Percentiles rank a stretch among this genome's conserved stretches.
phyloP scores from a whole-genome alignment of 1,140 invertebrate genomes.

The Thaumatotibia leucotreta region DNA sequence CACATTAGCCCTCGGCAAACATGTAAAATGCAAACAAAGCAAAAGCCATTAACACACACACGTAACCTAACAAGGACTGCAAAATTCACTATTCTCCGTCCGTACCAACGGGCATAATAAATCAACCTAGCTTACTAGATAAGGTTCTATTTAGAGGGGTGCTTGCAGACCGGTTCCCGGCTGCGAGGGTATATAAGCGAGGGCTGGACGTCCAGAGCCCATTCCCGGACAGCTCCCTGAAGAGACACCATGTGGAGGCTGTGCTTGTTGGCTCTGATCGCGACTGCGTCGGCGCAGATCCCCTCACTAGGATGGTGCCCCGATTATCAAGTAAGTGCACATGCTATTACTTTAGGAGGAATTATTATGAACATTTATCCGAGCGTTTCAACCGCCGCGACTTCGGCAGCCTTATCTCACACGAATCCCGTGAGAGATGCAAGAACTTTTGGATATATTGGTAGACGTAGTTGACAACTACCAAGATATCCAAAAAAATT shows the following conservation, averaged over 20 bases:
- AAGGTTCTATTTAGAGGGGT: conserved; percentile 50
- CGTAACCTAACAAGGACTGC: conserved; percentile 57
- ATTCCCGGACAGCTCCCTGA: conserved; percentile 47
- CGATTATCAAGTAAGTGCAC: conserved; percentile 62
- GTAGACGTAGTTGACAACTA: no score
- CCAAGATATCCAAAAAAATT: no score
- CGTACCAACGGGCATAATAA: conserved; percentile 40
- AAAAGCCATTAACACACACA: conserved; percentile 48
- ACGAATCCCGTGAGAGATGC: no score
- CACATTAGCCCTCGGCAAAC: conserved; percentile 9
- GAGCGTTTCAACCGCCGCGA: no score
- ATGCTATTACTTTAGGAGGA: no score
- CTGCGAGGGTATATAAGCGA: conserved; percentile 55
- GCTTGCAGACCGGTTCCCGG: conserved; percentile 49
- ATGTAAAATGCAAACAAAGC: conserved; percentile 44
- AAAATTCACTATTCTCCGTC: conserved; percentile 46
- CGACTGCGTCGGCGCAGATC: conserved; percentile 64
- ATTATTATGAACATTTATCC: no score
- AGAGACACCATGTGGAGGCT: conserved; percentile 58
- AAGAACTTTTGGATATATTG: no score
- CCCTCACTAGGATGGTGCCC: conserved; percentile 74
- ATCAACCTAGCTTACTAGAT: conserved; percentile 54
- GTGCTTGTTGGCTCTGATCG: conserved; percentile 45
- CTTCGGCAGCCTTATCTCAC: no score
- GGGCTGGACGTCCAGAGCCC: conserved; percentile 34